Conservation (phyloP, 2,113 vertebrate species). For the Sinocyclocheilus maitianheensis region DNA sequence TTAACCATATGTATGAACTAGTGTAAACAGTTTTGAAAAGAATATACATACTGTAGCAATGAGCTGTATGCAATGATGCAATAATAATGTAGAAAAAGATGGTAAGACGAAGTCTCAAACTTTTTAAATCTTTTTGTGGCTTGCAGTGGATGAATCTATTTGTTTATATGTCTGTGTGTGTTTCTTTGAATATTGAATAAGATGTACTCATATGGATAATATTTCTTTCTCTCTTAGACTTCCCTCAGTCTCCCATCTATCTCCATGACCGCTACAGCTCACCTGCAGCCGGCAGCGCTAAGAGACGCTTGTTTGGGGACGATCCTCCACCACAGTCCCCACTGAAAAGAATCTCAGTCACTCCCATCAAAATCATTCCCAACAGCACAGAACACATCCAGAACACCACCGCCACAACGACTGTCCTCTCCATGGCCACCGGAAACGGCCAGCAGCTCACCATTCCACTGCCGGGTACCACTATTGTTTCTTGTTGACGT, state of each 20-base stretch:
- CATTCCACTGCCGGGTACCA: constrained; percentile 85
- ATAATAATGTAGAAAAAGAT: too few relatives aligned
- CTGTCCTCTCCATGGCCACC: constrained; percentile 80
- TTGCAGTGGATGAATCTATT: too few relatives aligned
- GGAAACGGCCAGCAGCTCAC: constrained; percentile 78
- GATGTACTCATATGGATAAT: neutral
- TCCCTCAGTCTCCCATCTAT: constrained; percentile 82
- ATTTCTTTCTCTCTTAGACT: constrained; percentile 68
- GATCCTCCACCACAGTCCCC: constrained; percentile 75
- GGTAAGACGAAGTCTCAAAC: too few relatives aligned
- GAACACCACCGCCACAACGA: constrained; percentile 75
- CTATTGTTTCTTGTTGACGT: neutral
- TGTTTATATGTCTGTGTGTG: too few relatives aligned
- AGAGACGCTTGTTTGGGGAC: constrained; percentile 93
- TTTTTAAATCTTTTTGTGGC: too few relatives aligned
- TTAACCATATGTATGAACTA: too few relatives aligned
- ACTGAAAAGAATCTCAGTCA: constrained; percentile 67
- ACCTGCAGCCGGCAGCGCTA: constrained; percentile 91
- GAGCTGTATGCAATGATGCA: too few relatives aligned
- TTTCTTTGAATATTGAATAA: neutral
- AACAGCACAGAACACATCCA: constrained; percentile 65
- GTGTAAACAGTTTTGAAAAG: too few relatives aligned
- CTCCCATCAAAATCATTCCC: constrained; percentile 75
- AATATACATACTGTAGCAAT: too few relatives aligned
- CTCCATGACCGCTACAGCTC: constrained; percentile 95